Evolutionary conservation across 2,797 vertebrate genomes (phyloP).

Genomic region (Lepus townsendii): DNA sequence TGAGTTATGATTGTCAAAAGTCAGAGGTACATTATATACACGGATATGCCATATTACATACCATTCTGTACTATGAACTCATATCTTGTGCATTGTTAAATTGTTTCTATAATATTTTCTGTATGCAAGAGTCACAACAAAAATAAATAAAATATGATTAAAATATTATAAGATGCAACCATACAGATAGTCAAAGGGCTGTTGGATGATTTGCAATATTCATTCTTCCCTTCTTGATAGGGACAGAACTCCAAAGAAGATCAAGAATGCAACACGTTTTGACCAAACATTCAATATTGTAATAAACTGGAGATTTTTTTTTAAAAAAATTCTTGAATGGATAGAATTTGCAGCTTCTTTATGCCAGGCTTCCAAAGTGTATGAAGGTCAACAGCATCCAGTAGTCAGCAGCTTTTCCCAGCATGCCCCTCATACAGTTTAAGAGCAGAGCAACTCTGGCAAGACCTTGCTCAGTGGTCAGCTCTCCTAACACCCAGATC

Average conservation of each 20-base stretch:
- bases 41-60: background rate
- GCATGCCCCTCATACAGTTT: too few species aligned
- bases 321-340: background rate
- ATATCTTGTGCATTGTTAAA: too few species aligned
- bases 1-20: too few species aligned
- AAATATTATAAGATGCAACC: background rate
- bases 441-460: too few species aligned
- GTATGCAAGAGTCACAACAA: too few species aligned
- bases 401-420: background rate
- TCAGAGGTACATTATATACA: too few species aligned
- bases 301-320: background rate
- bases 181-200: background rate
- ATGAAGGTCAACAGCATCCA: background rate
- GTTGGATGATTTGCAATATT: too few species aligned
- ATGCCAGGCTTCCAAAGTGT: background rate
- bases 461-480: too few species aligned
- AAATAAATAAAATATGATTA: background rate
- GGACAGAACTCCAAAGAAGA: background rate
- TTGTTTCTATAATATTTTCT: too few species aligned
- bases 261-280: background rate
- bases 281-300: background rate
- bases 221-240: too few species aligned
- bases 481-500: too few species aligned
- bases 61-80: too few species aligned
- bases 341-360: background rate